Base-by-base conservation (phyloP, 2,888 invertebrate species). In the Nasonovia ribisnigri region DNA sequence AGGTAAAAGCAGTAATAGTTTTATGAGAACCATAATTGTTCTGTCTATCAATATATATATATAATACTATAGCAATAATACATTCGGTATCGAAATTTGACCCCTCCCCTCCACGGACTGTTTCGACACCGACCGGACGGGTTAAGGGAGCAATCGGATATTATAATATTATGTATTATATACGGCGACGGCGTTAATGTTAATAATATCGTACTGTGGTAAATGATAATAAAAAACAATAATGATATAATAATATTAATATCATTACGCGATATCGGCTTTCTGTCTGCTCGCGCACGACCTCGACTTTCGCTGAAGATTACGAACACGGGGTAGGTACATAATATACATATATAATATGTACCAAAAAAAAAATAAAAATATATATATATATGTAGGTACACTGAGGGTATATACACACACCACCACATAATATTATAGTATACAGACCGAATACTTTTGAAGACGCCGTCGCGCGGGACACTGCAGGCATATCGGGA, bases 211-310 rank as follows among this genome's bases (percentile, higher is more conserved):
- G 3, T 54, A 20, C 20, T 20, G 5, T 57, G 26, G 26, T 57
- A 57, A 60, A 42, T 77, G 20, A 77, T 36, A 36, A 36, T 36
- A 77, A 36, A 36, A 20, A 67, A n/a, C 4, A 67, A 36, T 6
- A 16, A 60, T 57, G 24, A 29, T 29, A 57, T 51, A n/a, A n/a
- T n/a, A n/a, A n/a, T 51, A 51, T 16, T 51, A 51, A 51, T 92
- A 92, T 94, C 92, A 94, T 94, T 94, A 94, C 92, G 92, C 87
- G 93, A 94, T 94, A 94, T 94, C 93, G 94, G 94, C 94, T 94
- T 94, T 92, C 90, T 92, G 90, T 94, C 92, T 89, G 91, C 77
- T 16, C n/a, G 92, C 89, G 92, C 67, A 57, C 84, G 29, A 84
- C 20, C n/a, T 43, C 57, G 92, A 91, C 88, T 89, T 90, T 60